Percentiles rank a stretch among this genome's conserved stretches.
phyloP scores from a whole-genome alignment of 2,888 invertebrate genomes.

The Nematopogon swammerdamellus region DNA sequence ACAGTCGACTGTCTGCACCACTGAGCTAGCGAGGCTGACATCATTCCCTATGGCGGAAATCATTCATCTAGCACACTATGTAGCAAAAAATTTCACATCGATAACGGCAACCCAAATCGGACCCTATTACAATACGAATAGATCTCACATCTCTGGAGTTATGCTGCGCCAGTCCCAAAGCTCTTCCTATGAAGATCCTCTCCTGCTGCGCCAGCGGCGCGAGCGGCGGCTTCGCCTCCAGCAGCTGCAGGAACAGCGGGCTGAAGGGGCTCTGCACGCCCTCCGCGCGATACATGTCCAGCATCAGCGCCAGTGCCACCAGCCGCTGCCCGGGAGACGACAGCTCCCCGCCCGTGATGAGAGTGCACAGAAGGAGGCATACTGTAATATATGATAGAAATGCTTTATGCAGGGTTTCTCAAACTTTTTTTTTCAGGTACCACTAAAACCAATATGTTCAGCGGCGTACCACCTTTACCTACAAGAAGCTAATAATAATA shows the following conservation, averaged over 20 bases:
- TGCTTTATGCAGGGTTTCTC: too few species aligned
- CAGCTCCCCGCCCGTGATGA: constrained; percentile 44
- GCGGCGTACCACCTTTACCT: too few species aligned
- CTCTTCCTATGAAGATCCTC: constrained; percentile 67
- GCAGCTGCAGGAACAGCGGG: constrained; percentile 33
- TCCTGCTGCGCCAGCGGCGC: constrained; percentile 54
- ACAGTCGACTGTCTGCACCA: too few species aligned
- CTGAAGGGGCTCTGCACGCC: constrained; percentile 39
- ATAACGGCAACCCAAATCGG: too few species aligned
- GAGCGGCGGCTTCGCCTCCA: constrained; percentile 40
- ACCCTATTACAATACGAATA: too few species aligned
- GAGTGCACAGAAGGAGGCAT: constrained; percentile 40
- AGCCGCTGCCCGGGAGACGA: constrained; percentile 44
- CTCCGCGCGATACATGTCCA: constrained; percentile 27
- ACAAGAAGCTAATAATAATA: too few species aligned
- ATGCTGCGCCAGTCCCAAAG: constrained; percentile 65
- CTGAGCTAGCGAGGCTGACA: too few species aligned
- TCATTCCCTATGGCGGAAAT: too few species aligned
- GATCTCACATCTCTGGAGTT: constrained; percentile 70
- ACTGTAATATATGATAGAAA: constrained; percentile 31
- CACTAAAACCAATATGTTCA: too few species aligned
- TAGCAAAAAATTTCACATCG: too few species aligned
- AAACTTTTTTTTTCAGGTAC: too few species aligned
- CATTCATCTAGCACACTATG: too few species aligned
- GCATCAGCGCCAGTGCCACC: constrained; percentile 39